Percentiles rank a stretch among this genome's conserved stretches.
These are phyloP conservation scores for Trinorchestia longiramus DNA, from an alignment of 1,140 invertebrate genomes.

Conservation along the genomic window DNA sequence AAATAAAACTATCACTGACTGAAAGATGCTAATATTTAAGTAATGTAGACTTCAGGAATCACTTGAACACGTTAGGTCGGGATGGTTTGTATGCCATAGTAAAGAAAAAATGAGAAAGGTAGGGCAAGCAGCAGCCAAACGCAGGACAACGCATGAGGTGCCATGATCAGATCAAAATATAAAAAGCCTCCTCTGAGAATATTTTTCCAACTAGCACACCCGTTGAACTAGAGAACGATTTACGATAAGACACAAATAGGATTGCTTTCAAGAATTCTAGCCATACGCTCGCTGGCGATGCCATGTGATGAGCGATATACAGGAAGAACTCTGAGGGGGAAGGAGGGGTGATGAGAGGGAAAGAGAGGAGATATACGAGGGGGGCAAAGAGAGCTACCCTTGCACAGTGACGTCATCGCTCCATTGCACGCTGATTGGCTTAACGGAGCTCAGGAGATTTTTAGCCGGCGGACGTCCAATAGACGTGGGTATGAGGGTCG, in stretches of 20 bases:
- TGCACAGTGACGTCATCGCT: slow-evolving; percentile 18
- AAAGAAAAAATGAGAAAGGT: no score
- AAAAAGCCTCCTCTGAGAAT: not conserved
- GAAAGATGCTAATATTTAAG: not conserved
- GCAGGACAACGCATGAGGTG: no score
- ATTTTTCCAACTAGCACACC: not conserved
- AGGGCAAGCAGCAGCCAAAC: no score
- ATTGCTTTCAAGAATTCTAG: not conserved
- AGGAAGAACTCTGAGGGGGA: not conserved
- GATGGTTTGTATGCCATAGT: no score
- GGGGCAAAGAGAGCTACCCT: slow-evolving; percentile 20
- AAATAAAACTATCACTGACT: not conserved
- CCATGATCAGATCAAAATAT: no score
- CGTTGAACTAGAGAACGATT: not conserved
- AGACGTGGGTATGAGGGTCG: not conserved
- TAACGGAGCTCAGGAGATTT: slow-evolving; percentile 42
- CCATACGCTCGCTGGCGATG: not conserved
- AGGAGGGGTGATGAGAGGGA: not conserved
- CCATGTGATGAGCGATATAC: not conserved
- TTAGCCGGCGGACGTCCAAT: slow-evolving; percentile 40
- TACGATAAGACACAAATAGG: not conserved
- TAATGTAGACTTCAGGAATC: not conserved
- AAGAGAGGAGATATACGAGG: not conserved
- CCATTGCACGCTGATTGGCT: slow-evolving; percentile 26
- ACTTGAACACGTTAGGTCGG: no score